Evolutionary conservation across 2,797 vertebrate genomes (phyloP).

Genomic region (Gymnodraco acuticeps): DNA sequence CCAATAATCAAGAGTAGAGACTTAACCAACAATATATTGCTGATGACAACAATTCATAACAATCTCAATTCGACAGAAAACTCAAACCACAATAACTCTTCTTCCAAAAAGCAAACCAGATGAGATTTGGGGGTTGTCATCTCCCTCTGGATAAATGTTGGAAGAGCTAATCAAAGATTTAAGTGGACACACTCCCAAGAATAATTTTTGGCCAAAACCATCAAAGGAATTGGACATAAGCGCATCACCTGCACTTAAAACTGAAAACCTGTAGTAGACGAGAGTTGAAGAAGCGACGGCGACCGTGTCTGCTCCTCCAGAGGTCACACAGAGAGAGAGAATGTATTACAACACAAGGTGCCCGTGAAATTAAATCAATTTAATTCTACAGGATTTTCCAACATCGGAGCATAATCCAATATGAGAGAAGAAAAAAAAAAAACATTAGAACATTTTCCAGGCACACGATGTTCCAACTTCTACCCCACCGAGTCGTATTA

Average conservation of each 20-base stretch:
- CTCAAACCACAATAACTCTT: constrained; percentile 10
- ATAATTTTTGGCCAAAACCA: neutral
- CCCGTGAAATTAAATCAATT: constrained; percentile 59
- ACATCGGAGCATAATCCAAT: constrained; percentile 29
- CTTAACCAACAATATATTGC: neutral
- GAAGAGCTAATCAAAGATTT: constrained; percentile 7
- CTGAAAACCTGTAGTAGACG: constrained; percentile 5
- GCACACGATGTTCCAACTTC: constrained; percentile 6
- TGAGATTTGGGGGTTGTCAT: constrained; percentile 6
- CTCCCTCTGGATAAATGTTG: neutral
- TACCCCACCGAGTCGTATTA: constrained; percentile 15
- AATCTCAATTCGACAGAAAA: constrained; percentile 15
- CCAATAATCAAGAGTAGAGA: constrained; percentile 21
- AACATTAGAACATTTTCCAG: constrained; percentile 49
- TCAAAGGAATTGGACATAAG: constrained; percentile 20
- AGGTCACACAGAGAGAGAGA: constrained; percentile 42
- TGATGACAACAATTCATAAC: constrained; percentile 28
- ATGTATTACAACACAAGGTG: constrained; percentile 45
- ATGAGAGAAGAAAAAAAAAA: constrained; percentile 1
- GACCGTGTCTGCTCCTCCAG: constrained; percentile 44
- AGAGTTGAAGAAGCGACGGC: constrained; percentile 32
- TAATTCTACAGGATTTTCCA: constrained; percentile 55
- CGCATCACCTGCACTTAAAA: constrained; percentile 10
- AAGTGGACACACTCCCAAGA: constrained; percentile 13
- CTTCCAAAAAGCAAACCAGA: constrained; percentile 24